These are phyloP conservation scores for Papilio dardanus DNA, from an alignment of 1,140 invertebrate genomes.

Conservation along the genomic window DNA sequence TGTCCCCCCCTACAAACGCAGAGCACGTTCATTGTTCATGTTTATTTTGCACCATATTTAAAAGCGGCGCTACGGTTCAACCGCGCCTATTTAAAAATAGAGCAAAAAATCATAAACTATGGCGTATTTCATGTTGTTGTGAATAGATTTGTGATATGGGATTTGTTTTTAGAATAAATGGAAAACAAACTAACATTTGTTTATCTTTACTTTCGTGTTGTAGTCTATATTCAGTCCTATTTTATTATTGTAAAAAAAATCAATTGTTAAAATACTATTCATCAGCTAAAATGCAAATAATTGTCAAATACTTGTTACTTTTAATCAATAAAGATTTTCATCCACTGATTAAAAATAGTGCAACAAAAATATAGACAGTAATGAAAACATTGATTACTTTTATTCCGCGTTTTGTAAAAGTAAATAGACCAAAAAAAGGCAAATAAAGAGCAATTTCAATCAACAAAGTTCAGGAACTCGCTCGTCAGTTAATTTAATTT, in stretches of 20 bases:
- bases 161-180: neutral
- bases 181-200: neutral
- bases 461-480: conserved; percentile 32
- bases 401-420: neutral
- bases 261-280: no score
- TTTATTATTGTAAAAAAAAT: no score
- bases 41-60: conserved; percentile 14
- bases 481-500: conserved; percentile 27
- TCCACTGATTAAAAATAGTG: neutral
- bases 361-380: neutral
- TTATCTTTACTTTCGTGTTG: neutral
- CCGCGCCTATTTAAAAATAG: neutral
- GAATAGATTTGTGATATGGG: neutral
- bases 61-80: neutral
- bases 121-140: neutral
- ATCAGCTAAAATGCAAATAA: no score
- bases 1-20: conserved; percentile 20
- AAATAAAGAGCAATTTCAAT: neutral
- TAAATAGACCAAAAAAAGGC: neutral
- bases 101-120: neutral
- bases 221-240: no score
- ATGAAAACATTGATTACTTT: neutral
- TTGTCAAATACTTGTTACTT: no score
- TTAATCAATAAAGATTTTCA: no score
- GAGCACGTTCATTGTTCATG: conserved; percentile 11